phyloP scores from a whole-genome alignment of 2,113 vertebrate genomes.

The Bucco capensis region DNA sequence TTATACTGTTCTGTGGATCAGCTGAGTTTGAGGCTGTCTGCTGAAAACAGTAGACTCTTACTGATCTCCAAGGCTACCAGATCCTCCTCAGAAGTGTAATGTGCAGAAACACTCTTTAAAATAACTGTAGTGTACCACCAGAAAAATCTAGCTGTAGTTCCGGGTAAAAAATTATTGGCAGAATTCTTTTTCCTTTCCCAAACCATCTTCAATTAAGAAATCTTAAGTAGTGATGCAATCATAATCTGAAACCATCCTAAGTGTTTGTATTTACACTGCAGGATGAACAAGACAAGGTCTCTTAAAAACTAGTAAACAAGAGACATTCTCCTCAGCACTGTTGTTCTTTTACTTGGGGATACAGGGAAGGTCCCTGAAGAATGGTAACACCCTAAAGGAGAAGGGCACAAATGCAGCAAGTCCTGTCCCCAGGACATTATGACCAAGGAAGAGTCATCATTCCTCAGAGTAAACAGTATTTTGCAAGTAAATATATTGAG shows the following conservation, averaged over 20 bases:
- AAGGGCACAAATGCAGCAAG: not conserved
- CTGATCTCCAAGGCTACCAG: not conserved
- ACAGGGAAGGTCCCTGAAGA: not conserved
- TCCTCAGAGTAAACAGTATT: not conserved
- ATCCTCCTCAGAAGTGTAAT: not conserved
- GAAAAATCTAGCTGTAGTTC: not conserved
- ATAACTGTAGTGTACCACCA: not conserved
- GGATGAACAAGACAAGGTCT: not conserved
- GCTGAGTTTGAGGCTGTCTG: not conserved
- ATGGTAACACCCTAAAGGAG: not conserved
- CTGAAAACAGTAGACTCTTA: not conserved
- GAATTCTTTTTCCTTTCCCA: not conserved
- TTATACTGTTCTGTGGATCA: not conserved
- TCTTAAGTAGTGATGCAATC: not conserved
- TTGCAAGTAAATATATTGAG: not conserved
- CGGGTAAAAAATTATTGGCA: not conserved
- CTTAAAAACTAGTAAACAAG: not conserved
- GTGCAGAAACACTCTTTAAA: slow-evolving; percentile 6
- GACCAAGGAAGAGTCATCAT: not conserved
- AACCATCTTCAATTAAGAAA: not conserved
- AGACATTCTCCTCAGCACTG: not conserved
- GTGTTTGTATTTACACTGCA: not conserved
- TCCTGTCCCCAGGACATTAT: not conserved
- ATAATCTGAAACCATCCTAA: not conserved
- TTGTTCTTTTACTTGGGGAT: not conserved